Percentiles rank a stretch among this genome's conserved stretches.
Evolutionary conservation across 2,113 vertebrate genomes (phyloP).

Genomic region (Uropsilus gracilis): DNA sequence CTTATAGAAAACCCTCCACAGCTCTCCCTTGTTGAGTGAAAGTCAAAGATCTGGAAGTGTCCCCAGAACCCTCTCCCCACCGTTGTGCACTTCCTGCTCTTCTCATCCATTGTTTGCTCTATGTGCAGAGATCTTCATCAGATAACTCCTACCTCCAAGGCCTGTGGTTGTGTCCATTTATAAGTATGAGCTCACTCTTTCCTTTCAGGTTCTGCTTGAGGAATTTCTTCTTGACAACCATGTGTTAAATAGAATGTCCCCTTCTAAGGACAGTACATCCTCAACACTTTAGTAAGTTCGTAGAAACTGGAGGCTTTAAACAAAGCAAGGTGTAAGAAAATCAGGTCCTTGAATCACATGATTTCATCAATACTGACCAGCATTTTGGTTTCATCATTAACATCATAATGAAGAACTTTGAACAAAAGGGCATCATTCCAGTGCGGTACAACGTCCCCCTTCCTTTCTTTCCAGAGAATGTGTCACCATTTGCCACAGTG

Average conservation of each 20-base stretch:
- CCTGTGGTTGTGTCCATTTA: rapidly evolving
- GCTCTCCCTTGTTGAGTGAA: not conserved
- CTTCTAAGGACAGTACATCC: too few relatives aligned
- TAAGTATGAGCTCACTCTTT: not conserved
- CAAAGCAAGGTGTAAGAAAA: too few relatives aligned
- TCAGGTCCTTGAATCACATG: too few relatives aligned
- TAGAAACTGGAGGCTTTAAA: too few relatives aligned
- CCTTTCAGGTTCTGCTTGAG: too few relatives aligned
- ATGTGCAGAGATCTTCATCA: not conserved
- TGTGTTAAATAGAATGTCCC: not conserved
- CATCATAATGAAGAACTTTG: too few relatives aligned
- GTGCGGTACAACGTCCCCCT: not conserved
- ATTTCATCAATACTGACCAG: too few relatives aligned
- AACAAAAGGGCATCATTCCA: too few relatives aligned
- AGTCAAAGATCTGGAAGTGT: not conserved
- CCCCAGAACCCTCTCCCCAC: not conserved
- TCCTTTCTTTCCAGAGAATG: not conserved
- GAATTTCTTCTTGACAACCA: not conserved
- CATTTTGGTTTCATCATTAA: too few relatives aligned
- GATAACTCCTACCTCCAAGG: rapidly evolving
- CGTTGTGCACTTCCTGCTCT: not conserved
- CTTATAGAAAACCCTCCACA: not conserved
- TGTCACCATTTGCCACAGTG: not conserved
- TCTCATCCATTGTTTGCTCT: not conserved
- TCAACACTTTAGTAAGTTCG: not conserved